A percentile compares a stretch with the other conserved stretches of the same genome.
These are phyloP conservation scores for Melieria crassipennis DNA, from an alignment of 2,888 invertebrate genomes.

Conservation along the genomic window DNA sequence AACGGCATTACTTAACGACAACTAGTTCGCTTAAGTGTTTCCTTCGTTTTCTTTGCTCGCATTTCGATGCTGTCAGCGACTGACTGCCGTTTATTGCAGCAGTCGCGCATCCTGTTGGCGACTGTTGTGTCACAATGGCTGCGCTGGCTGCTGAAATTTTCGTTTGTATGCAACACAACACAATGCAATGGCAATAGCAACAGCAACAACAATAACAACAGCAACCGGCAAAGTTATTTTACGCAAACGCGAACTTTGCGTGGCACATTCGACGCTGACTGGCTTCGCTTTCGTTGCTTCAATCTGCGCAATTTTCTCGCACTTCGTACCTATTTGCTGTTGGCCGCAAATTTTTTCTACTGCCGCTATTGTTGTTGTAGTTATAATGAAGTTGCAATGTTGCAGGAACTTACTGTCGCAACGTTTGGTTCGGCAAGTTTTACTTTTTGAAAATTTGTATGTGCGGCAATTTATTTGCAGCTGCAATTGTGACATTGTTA, in stretches of 20 bases:
- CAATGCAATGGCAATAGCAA: conserved; percentile 1
- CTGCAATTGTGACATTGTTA: conserved; percentile 48
- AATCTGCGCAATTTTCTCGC: neutral
- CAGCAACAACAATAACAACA: conserved; percentile 2
- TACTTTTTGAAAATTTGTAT: conserved; percentile 13
- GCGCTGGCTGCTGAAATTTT: no score
- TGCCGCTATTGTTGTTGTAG: neutral
- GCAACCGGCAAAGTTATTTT: conserved; percentile 33
- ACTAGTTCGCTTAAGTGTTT: neutral
- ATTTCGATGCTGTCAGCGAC: neutral
- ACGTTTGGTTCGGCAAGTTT: neutral
- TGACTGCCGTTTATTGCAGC: conserved; percentile 20
- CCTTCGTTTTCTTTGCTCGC: neutral
- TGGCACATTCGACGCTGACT: neutral
- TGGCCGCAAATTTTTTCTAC: neutral
- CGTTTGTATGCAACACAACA: no score
- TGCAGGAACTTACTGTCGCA: no score
- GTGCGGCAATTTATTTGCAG: conserved; percentile 46
- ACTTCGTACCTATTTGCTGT: neutral
- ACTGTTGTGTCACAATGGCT: neutral
- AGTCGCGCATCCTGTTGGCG: conserved; percentile 22
- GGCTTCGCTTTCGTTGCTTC: neutral
- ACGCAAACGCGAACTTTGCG: conserved; percentile 13
- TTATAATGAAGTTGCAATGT: conserved; percentile 26
- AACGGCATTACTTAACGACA: no score